Conservation (phyloP, 1,140 invertebrate species). For the Semibalanus balanoides region DNA sequence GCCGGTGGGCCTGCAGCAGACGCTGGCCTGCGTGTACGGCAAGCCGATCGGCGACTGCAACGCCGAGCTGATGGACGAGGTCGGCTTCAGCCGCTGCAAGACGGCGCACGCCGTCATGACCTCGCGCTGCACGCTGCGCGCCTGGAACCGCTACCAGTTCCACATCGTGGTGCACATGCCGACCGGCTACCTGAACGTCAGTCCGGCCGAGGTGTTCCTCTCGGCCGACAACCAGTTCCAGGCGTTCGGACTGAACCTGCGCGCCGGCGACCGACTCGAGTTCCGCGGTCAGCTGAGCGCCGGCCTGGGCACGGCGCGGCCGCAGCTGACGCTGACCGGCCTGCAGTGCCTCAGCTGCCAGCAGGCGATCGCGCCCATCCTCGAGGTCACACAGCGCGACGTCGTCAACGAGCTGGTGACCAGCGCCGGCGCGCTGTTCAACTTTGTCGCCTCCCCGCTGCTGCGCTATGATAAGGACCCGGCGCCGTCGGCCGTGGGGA, state of each 20-base stretch:
- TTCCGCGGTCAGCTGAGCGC: not conserved
- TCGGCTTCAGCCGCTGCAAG: slow-evolving; percentile 10
- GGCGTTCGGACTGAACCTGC: not conserved
- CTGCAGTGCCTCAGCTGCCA: not conserved
- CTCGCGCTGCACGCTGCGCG: slow-evolving; percentile 43
- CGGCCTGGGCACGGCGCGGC: not conserved
- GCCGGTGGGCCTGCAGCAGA: slow-evolving; percentile 39
- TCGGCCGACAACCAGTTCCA: not conserved
- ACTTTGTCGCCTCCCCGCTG: not conserved
- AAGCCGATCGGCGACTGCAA: slow-evolving; percentile 40
- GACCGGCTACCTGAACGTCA: not conserved
- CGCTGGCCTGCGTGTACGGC: slow-evolving; percentile 51
- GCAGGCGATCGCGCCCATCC: not conserved
- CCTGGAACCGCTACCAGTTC: slow-evolving; percentile 45
- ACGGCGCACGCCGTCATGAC: slow-evolving; percentile 11
- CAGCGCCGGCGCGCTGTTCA: not conserved
- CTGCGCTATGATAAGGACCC: not conserved
- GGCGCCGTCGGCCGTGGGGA: not conserved
- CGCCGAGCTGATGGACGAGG: slow-evolving; percentile 11
- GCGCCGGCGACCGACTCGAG: not conserved
- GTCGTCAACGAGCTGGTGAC: not conserved
- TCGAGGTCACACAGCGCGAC: not conserved
- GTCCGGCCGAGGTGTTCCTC: not conserved
- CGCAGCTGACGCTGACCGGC: not conserved
- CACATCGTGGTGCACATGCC: not conserved